Evolutionary conservation across 2,113 vertebrate species (phyloP).

Genomic region (Piaya cayana): DNA sequence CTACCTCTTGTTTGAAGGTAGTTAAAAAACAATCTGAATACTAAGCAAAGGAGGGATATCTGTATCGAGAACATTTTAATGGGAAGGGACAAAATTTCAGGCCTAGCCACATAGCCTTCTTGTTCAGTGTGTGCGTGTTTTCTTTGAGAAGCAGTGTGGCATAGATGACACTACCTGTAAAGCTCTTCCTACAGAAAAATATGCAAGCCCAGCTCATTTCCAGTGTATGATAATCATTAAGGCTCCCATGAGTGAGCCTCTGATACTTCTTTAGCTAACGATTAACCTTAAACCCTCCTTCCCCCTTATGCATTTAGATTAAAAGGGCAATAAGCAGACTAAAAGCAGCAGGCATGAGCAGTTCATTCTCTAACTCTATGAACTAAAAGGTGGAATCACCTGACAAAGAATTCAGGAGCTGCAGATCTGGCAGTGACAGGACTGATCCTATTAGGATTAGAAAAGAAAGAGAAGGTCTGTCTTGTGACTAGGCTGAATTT

Average conservation of each 20-base stretch:
- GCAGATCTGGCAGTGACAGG: background rate
- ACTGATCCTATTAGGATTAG: background rate
- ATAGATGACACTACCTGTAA: background rate
- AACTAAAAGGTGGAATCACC: background rate
- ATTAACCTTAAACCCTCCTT: slow-evolving; percentile 55
- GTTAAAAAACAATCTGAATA: background rate
- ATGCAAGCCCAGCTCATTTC: slow-evolving; percentile 37
- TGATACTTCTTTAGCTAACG: slow-evolving; percentile 22
- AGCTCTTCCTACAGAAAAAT: slow-evolving; percentile 18
- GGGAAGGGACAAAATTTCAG: background rate
- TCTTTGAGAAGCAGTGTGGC: background rate
- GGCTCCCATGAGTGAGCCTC: background rate
- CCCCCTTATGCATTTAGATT: background rate
- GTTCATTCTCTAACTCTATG: background rate
- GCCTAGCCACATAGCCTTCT: background rate
- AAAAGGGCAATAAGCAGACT: background rate
- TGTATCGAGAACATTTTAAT: background rate
- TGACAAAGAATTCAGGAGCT: background rate
- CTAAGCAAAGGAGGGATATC: background rate
- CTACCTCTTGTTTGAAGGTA: background rate
- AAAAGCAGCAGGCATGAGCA: background rate
- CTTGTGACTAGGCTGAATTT: background rate
- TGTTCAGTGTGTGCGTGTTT: background rate
- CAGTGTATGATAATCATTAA: background rate
- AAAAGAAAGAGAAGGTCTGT: background rate